A percentile compares a stretch with the other conserved stretches of the same genome.
Evolutionary conservation across 2,797 vertebrate genomes (phyloP).

Genomic region (Garrulus glandarius): DNA sequence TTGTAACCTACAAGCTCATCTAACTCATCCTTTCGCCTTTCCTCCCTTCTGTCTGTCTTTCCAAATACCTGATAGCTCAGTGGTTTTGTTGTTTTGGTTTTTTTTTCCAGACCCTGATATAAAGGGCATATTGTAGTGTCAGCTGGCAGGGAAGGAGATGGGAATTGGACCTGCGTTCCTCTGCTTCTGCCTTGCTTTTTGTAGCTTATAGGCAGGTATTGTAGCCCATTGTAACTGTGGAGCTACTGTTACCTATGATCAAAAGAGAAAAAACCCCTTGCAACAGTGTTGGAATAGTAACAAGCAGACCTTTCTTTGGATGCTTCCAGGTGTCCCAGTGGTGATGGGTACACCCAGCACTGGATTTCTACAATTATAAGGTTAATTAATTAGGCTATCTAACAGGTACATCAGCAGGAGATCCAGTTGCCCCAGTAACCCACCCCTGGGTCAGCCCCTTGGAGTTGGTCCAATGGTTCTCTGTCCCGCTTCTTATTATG

Average conservation of each 20-base stretch:
- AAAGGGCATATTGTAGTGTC: background rate
- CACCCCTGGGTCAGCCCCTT: background rate
- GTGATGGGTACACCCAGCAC: background rate
- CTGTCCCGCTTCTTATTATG: background rate
- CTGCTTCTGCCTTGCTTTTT: background rate
- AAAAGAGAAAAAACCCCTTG: background rate
- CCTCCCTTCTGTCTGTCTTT: background rate
- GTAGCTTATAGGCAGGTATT: background rate
- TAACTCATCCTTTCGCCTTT: background rate
- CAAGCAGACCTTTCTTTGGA: background rate
- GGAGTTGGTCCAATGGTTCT: background rate
- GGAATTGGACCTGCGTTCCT: background rate
- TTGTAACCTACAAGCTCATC: background rate
- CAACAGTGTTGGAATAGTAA: too few relatives aligned
- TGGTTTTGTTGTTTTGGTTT: background rate
- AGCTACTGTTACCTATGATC: background rate
- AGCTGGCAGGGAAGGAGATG: background rate
- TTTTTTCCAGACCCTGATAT: background rate
- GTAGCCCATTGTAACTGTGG: background rate
- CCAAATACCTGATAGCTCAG: background rate
- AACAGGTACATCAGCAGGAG: background rate
- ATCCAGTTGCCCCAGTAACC: background rate
- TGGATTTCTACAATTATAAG: background rate
- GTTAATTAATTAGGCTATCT: background rate
- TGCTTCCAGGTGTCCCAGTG: background rate